Percentiles rank a stretch among this genome's conserved stretches.
Conservation (phyloP, 1,140 invertebrate species). For the Drosophila tristis region DNA sequence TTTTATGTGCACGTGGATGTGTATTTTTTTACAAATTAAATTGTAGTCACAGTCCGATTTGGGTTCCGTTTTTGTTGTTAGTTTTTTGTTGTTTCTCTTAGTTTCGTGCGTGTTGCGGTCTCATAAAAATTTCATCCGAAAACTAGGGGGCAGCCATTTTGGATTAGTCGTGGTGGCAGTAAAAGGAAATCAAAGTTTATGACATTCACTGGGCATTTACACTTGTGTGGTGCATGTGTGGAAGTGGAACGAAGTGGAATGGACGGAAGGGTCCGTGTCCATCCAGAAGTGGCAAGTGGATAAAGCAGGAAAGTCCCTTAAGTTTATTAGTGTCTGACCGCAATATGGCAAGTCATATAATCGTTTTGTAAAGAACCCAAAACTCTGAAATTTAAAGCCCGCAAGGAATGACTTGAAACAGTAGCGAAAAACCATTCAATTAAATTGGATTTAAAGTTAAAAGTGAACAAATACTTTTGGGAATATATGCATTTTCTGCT, state of each 20-base stretch:
- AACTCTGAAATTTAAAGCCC: too few relatives aligned
- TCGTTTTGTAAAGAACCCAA: not conserved
- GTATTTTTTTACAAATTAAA: slow-evolving; percentile 72
- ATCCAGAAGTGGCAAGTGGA: slow-evolving; percentile 13
- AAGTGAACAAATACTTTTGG: not conserved
- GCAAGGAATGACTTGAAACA: too few relatives aligned
- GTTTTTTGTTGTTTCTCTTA: not conserved
- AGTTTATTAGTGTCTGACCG: slow-evolving; percentile 25
- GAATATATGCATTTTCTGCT: too few relatives aligned
- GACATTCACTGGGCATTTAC: slow-evolving; percentile 67
- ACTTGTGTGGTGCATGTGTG: slow-evolving; percentile 27
- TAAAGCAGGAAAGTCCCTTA: slow-evolving; percentile 21
- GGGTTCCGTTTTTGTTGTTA: slow-evolving; percentile 22
- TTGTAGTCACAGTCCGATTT: slow-evolving; percentile 70
- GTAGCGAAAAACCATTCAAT: too few relatives aligned
- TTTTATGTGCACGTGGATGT: slow-evolving; percentile 28
- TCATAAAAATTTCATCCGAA: slow-evolving; percentile 74
- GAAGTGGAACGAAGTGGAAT: not conserved
- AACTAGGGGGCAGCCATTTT: slow-evolving; percentile 67
- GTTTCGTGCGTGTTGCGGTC: slow-evolving; percentile 66
- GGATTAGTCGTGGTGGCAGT: slow-evolving; percentile 42
- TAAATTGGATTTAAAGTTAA: not conserved
- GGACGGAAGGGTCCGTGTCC: not conserved
- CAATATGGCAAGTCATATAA: not conserved
- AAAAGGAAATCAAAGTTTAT: slow-evolving; percentile 77